Percentiles rank a stretch among this genome's conserved stretches.
These are phyloP conservation scores for Gymnocypris eckloni DNA, from an alignment of 2,797 vertebrate genomes.

Conservation along the genomic window DNA sequence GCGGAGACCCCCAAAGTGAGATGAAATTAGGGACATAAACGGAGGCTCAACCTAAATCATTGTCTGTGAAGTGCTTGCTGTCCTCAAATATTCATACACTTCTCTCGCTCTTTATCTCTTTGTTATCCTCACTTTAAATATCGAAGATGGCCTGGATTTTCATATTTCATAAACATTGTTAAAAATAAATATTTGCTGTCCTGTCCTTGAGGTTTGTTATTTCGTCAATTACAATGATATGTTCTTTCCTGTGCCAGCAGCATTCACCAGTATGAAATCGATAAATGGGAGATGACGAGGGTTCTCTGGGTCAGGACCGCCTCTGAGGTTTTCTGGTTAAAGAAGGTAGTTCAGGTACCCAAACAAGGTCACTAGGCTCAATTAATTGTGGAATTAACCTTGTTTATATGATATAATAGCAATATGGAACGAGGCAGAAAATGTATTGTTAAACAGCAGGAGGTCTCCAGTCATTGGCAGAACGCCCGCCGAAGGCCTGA, in stretches of 20 bases:
- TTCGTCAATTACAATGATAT: neutral
- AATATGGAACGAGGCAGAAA: slow-evolving; percentile 89
- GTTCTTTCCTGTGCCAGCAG: neutral
- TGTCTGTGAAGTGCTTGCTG: slow-evolving; percentile 49
- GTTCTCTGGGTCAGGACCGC: neutral
- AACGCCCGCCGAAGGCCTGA: slow-evolving; percentile 79
- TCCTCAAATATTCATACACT: slow-evolving; percentile 50
- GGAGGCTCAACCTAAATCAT: slow-evolving; percentile 47
- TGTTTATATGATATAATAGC: slow-evolving; percentile 95
- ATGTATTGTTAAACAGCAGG: slow-evolving; percentile 96
- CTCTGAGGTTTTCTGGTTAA: neutral
- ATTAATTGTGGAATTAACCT: slow-evolving; percentile 95
- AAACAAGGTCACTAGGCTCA: slow-evolving; percentile 88
- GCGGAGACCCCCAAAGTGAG: slow-evolving; percentile 64
- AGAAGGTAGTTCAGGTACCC: slow-evolving; percentile 71
- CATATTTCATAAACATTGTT: neutral
- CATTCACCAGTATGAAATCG: neutral
- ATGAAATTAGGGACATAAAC: slow-evolving; percentile 67
- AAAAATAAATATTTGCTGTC: neutral
- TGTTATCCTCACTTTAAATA: neutral
- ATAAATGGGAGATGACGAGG: neutral
- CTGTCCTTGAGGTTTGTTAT: slow-evolving; percentile 7
- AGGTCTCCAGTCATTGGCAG: slow-evolving; percentile 85
- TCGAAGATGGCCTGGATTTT: neutral
- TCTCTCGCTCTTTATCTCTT: slow-evolving; percentile 27